Base-by-base conservation (phyloP, 2,797 vertebrate genomes). In the Tympanoctomys barrerae region DNA sequence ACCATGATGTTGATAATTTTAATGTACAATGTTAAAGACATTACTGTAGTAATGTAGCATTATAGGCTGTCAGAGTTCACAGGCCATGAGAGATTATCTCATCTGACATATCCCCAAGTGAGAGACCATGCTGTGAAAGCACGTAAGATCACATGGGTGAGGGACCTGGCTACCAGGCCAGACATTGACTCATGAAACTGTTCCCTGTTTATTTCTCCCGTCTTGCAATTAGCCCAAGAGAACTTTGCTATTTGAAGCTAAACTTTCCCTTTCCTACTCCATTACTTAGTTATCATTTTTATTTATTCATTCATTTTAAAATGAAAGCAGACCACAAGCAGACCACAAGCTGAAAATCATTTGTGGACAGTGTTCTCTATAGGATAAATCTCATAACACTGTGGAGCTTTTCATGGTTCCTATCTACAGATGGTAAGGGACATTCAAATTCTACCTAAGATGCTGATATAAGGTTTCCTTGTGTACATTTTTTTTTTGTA, bases 391-490 rank as follows among this genome's bases (percentile, higher is more conserved):
- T 78, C n/a, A 4, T 26, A 79, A 71, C 36, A 24, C 21, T 36
- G 4, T 64, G 10, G 42, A 28, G 36, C 88, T 95, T 93, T 81
- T 75, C 64, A 49, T 79, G 13, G 46, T 64, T 90, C 39, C 2
- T 8, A 5, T 77, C 57, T 85, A 66, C 5, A 36, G 39, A 46
- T 24, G 39, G 22, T 68, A 94, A 87, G 21, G 24, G 10, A 54
- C 71, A 86, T 70, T 91, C 68, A 22, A 59, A 81, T 97, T 95
- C 70, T 77, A 14, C 82, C 92, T 36, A 86, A 94, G 28, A 28
- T 26, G 21, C 18, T 68, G 33, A 7, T 68, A 68, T 68, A n/a
- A 68, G 6, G 16, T 61, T 94, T 94, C n/a, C 14, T 80, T 73
- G 82, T 88, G 11, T 39, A 80, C 14, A 90, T 61, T 61, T 78